Conservation (phyloP, 2,113 vertebrate species). For the Propithecus coquereli region DNA sequence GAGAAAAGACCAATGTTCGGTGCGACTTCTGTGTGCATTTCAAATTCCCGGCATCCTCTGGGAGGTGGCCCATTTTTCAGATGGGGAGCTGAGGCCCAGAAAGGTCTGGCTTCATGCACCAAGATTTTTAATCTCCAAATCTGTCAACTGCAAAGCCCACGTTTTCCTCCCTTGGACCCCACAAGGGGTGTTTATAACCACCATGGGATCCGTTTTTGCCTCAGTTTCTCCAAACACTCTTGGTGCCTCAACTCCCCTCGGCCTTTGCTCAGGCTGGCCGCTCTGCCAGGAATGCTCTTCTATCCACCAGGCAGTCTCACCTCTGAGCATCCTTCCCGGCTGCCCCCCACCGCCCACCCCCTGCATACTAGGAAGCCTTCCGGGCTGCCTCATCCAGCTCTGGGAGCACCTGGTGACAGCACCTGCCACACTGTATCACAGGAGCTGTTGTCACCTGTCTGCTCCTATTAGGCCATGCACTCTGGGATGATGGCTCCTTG, state of each 20-base stretch:
- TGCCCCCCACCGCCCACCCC: accelerated
- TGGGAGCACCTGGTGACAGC: background rate
- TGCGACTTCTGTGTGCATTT: background rate
- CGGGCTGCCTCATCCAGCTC: background rate
- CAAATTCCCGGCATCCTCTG: background rate
- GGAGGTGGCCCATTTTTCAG: background rate
- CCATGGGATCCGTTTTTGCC: background rate
- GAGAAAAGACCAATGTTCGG: background rate
- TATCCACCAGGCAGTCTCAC: background rate
- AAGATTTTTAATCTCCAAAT: background rate
- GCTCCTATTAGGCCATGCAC: background rate
- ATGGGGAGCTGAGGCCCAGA: background rate
- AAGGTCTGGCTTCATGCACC: background rate
- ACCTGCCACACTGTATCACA: background rate
- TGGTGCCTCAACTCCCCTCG: background rate
- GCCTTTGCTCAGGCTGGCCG: background rate
- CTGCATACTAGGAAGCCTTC: background rate
- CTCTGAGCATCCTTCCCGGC: background rate
- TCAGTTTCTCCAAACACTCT: background rate
- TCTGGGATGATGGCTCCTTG: background rate
- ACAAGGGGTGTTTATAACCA: background rate
- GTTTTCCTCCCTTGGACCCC: too few species aligned
- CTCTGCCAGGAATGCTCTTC: background rate
- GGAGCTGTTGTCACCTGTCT: background rate
- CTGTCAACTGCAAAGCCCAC: background rate